Evolutionary conservation across 2,113 vertebrate species (phyloP).

Genomic region (Siniperca chuatsi): DNA sequence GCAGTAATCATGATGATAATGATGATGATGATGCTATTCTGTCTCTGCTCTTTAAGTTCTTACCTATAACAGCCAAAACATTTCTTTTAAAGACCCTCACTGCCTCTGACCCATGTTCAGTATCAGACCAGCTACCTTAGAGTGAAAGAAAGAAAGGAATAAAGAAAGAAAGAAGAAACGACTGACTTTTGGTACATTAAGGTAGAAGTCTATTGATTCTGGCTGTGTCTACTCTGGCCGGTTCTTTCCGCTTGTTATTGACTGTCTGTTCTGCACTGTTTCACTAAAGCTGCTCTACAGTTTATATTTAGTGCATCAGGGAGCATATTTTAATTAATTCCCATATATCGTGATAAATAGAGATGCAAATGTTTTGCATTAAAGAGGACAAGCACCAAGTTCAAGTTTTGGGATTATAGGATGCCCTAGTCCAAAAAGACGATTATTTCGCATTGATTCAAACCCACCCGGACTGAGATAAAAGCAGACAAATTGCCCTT

Average conservation of each 20-base stretch:
- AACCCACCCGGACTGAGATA: slow-evolving; percentile 4
- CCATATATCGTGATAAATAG: slow-evolving; percentile 1
- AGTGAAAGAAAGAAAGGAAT: slow-evolving; percentile 10
- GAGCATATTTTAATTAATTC: slow-evolving; percentile 28
- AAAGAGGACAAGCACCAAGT: neutral
- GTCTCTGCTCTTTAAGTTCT: slow-evolving; percentile 11
- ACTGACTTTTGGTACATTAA: slow-evolving; percentile 65
- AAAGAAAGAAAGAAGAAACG: slow-evolving; percentile 32
- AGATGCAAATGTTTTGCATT: slow-evolving; percentile 12
- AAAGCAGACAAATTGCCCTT: neutral
- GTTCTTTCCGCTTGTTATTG: slow-evolving; percentile 68
- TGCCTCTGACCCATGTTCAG: slow-evolving; percentile 18
- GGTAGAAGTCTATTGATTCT: slow-evolving; percentile 65
- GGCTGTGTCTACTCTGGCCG: slow-evolving; percentile 41
- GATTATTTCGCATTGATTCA: slow-evolving; percentile 7
- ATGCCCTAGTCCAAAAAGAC: neutral
- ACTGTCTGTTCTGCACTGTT: slow-evolving; percentile 42
- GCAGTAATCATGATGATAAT: slow-evolving; percentile 11
- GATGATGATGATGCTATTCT: neutral
- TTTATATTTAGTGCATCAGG: slow-evolving; percentile 32
- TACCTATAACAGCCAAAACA: neutral
- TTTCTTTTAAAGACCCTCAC: neutral
- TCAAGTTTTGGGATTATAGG: neutral
- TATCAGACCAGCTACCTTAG: slow-evolving; percentile 19
- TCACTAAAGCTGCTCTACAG: slow-evolving; percentile 31